phyloP scores from a whole-genome alignment of 2,113 vertebrate genomes.

The Anoplopoma fimbria region DNA sequence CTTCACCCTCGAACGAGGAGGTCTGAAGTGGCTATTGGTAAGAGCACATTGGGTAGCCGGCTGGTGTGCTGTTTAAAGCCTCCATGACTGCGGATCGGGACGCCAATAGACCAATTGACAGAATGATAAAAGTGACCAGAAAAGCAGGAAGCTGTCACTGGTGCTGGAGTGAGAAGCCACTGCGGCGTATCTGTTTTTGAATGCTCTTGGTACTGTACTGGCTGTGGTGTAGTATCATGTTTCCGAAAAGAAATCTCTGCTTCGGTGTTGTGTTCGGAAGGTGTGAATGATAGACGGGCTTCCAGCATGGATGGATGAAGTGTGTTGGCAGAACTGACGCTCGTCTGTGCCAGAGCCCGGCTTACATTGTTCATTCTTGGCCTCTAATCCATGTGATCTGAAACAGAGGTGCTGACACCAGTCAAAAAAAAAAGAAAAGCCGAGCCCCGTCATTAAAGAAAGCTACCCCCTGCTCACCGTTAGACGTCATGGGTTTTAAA shows the following conservation, averaged over 20 bases:
- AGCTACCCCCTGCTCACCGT: slow-evolving; percentile 56
- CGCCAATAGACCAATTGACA: slow-evolving; percentile 2
- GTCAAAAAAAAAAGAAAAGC: slow-evolving; percentile 53
- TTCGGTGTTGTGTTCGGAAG: slow-evolving; percentile 54
- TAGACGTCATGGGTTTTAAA: slow-evolving; percentile 68
- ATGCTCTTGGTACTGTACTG: slow-evolving; percentile 18
- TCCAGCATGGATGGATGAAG: slow-evolving; percentile 74
- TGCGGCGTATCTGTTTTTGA: background rate
- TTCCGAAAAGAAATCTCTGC: slow-evolving; percentile 62
- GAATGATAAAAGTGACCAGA: slow-evolving; percentile 12
- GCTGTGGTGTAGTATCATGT: slow-evolving; percentile 36
- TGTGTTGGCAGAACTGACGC: slow-evolving; percentile 58
- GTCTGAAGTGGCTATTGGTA: slow-evolving; percentile 61
- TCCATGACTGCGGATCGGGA: slow-evolving; percentile 18
- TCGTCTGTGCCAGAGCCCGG: slow-evolving; percentile 62
- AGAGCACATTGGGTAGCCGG: slow-evolving; percentile 40
- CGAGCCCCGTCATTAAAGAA: slow-evolving; percentile 48
- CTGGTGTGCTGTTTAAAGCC: slow-evolving; percentile 32
- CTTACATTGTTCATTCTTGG: slow-evolving; percentile 70
- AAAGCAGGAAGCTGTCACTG: slow-evolving; percentile 7
- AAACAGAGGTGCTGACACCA: slow-evolving; percentile 75
- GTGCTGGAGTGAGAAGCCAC: slow-evolving; percentile 10
- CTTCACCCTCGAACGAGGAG: slow-evolving; percentile 48
- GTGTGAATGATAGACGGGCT: slow-evolving; percentile 62
- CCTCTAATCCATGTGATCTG: slow-evolving; percentile 67